Percentiles rank a stretch among this genome's conserved stretches.
Evolutionary conservation across 2,113 vertebrate genomes (phyloP).

Genomic region (Ageneiosus marmoratus): DNA sequence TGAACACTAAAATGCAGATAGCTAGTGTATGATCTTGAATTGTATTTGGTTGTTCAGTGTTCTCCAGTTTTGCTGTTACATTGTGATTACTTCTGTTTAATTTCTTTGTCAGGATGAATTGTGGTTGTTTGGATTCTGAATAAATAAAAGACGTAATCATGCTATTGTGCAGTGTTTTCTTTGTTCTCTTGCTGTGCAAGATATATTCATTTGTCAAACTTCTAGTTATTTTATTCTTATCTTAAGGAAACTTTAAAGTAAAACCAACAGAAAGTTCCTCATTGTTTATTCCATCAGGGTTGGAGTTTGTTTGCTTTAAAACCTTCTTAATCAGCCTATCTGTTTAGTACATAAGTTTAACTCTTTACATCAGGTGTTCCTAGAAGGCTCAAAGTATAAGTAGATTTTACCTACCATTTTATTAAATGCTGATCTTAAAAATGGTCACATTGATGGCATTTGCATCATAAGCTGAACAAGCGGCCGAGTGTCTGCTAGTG

Average conservation of each 20-base stretch:
- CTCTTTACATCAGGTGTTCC: not conserved
- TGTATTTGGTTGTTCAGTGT: conserved; percentile 42
- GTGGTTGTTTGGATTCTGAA: conserved; percentile 57
- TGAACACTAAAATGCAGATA: conserved; percentile 34
- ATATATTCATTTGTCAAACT: not conserved
- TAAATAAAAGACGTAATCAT: conserved; percentile 60
- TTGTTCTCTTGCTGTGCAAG: not conserved
- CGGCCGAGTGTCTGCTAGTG: not conserved
- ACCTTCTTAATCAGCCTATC: not conserved
- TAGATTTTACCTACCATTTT: not conserved
- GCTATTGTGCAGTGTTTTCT: conserved; percentile 41
- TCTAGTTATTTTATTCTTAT: not conserved
- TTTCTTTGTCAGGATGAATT: conserved; percentile 21
- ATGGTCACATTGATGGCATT: not conserved
- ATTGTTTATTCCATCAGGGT: not conserved
- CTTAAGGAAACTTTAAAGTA: not conserved
- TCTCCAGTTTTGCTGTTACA: conserved; percentile 42
- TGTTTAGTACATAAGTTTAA: not conserved
- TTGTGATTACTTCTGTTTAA: conserved; percentile 54
- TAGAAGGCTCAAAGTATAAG: not conserved
- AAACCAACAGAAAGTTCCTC: not conserved
- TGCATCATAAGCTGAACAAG: not conserved
- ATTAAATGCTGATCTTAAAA: not conserved
- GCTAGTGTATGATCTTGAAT: conserved; percentile 13
- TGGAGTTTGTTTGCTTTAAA: not conserved